Evolutionary conservation across 2,888 invertebrate genomes (phyloP).

Genomic region (Erebia epiphron): DNA sequence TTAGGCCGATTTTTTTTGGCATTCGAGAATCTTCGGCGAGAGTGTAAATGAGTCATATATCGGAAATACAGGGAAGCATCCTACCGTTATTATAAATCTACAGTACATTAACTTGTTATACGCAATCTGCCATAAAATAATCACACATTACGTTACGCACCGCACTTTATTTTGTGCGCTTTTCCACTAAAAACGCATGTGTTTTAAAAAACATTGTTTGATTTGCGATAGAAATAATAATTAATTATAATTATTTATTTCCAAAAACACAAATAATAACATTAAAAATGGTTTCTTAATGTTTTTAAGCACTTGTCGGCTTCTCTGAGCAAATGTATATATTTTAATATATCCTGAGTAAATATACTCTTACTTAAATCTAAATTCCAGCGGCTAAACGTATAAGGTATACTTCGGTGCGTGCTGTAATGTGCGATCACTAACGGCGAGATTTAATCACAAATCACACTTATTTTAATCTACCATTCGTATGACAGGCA

Average conservation of each 20-base stretch:
- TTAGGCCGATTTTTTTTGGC: background rate
- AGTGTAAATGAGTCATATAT: background rate
- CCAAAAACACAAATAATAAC: too few species aligned
- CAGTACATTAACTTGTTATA: slow-evolving; percentile 2
- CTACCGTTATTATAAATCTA: slow-evolving; percentile 11
- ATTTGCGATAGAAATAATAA: too few species aligned
- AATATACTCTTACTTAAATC: too few species aligned
- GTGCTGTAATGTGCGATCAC: background rate
- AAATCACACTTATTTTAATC: slow-evolving; percentile 39
- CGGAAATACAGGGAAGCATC: slow-evolving; percentile 2
- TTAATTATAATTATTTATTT: too few species aligned
- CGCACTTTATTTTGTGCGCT: background rate
- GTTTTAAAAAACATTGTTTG: too few species aligned
- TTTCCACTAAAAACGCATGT: too few species aligned
- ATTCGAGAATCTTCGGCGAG: background rate
- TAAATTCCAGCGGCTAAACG: too few species aligned
- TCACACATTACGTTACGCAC: background rate
- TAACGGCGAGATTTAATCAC: slow-evolving; percentile 31
- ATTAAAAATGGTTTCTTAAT: too few species aligned
- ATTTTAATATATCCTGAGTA: too few species aligned
- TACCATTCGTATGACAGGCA: slow-evolving; percentile 44
- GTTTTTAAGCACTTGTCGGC: too few species aligned
- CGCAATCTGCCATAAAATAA: background rate
- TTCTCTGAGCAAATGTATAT: too few species aligned
- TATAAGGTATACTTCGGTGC: background rate